These are phyloP conservation scores for Tamandua tetradactyla DNA, from an alignment of 2,797 vertebrate species.

Conservation along the genomic window DNA sequence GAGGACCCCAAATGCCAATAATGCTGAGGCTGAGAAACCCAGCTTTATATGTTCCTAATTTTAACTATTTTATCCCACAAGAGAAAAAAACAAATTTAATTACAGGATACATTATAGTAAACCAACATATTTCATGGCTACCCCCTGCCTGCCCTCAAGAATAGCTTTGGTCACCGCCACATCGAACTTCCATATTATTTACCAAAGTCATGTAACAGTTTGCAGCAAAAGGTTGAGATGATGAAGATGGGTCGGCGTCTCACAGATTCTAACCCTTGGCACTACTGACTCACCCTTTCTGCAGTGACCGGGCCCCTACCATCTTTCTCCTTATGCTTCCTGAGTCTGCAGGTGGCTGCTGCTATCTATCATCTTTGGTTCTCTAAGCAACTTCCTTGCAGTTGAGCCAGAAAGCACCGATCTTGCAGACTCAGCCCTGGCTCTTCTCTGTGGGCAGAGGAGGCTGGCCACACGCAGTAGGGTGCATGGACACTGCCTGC, in stretches of 20 bases:
- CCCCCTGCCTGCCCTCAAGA: background rate
- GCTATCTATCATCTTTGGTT: background rate
- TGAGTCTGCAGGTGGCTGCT: background rate
- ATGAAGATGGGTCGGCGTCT: background rate
- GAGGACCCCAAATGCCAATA: background rate
- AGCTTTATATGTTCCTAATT: background rate
- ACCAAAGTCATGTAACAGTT: background rate
- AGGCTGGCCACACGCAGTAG: background rate
- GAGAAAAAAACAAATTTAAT: conserved; percentile 26
- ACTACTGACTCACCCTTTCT: background rate
- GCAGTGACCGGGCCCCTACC: background rate
- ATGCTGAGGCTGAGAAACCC: background rate
- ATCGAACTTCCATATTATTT: background rate
- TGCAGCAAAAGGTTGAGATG: background rate
- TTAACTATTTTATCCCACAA: background rate
- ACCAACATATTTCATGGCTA: background rate
- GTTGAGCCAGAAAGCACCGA: background rate
- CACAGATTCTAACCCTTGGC: background rate
- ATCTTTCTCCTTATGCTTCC: background rate
- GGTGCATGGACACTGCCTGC: background rate
- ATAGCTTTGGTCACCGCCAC: background rate
- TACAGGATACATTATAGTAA: background rate
- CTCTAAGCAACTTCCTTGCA: background rate
- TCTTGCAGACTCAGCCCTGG: background rate
- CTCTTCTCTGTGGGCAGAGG: background rate